Conservation (phyloP, 2,888 invertebrate species). For the Nyleta sp. region DNA sequence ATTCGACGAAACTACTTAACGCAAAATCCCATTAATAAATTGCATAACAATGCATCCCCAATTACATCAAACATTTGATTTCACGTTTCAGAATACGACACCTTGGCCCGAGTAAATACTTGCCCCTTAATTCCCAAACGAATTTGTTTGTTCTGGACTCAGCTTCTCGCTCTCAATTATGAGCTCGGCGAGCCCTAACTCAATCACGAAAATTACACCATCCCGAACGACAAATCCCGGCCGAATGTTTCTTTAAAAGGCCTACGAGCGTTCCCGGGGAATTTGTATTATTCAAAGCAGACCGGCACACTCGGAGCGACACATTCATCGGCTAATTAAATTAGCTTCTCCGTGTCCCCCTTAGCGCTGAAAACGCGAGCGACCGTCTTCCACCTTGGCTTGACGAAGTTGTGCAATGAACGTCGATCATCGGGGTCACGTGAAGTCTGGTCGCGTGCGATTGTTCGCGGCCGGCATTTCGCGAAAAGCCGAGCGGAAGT, state of each 20-base stretch:
- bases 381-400: slow-evolving; percentile 37
- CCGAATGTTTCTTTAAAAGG: slow-evolving; percentile 34
- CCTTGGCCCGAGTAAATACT: slow-evolving; percentile 14
- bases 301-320: no score
- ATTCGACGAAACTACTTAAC: no score
- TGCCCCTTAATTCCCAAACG: slow-evolving; percentile 26
- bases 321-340: slow-evolving; percentile 46
- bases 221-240: slow-evolving; percentile 26
- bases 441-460: slow-evolving; percentile 26
- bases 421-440: slow-evolving; percentile 52
- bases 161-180: slow-evolving; percentile 37
- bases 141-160: slow-evolving; percentile 37
- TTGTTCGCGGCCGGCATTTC: slow-evolving; percentile 28
- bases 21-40: no score
- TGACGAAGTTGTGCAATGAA: slow-evolving; percentile 41
- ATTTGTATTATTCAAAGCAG: slow-evolving; percentile 49
- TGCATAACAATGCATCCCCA: no score
- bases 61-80: no score
- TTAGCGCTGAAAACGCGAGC: slow-evolving; percentile 13
- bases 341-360: slow-evolving; percentile 44
- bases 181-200: slow-evolving; percentile 23
- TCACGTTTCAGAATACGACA: background rate
- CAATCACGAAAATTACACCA: slow-evolving; percentile 50
- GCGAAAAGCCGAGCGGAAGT: slow-evolving; percentile 16
- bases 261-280: slow-evolving; percentile 15